These are phyloP conservation scores for Cladopsammia gracilis DNA, from an alignment of 64 coral and sea anemone genomes.

Conservation along the genomic window DNA sequence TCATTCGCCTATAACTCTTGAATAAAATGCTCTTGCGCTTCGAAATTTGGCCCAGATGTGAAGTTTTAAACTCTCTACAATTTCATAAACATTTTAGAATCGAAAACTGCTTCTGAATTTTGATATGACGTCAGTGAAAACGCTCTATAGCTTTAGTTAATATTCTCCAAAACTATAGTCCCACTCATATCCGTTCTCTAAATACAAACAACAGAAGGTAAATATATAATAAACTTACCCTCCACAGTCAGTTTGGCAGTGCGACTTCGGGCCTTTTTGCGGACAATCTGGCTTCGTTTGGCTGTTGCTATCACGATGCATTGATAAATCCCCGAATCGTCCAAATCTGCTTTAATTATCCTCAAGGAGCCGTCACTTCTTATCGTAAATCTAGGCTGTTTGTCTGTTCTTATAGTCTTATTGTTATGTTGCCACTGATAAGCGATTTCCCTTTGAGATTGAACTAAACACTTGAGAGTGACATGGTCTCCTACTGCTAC, in stretches of 20 bases:
- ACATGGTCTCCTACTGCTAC: not conserved
- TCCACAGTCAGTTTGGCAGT: not conserved
- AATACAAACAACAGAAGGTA: too few relatives aligned
- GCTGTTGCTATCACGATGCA: not conserved
- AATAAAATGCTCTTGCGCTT: too few relatives aligned
- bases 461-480: not conserved
- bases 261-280: constrained; percentile 14
- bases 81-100: too few relatives aligned
- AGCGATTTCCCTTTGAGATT: not conserved
- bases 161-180: too few relatives aligned
- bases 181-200: too few relatives aligned
- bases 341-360: constrained; percentile 19
- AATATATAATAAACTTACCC: not conserved
- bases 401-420: constrained; percentile 14
- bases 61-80: too few relatives aligned
- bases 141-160: too few relatives aligned
- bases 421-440: constrained; percentile 19
- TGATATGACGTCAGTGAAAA: too few relatives aligned
- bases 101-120: too few relatives aligned
- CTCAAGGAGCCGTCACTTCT: constrained; percentile 1
- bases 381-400: constrained; percentile 11
- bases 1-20: too few relatives aligned
- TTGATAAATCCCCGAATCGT: constrained; percentile 1
- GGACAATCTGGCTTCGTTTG: not conserved
- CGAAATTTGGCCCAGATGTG: too few relatives aligned